Percentiles rank a stretch among this genome's conserved stretches.
Conservation (phyloP, 1,140 invertebrate species). For the Phocides pigmalion region DNA sequence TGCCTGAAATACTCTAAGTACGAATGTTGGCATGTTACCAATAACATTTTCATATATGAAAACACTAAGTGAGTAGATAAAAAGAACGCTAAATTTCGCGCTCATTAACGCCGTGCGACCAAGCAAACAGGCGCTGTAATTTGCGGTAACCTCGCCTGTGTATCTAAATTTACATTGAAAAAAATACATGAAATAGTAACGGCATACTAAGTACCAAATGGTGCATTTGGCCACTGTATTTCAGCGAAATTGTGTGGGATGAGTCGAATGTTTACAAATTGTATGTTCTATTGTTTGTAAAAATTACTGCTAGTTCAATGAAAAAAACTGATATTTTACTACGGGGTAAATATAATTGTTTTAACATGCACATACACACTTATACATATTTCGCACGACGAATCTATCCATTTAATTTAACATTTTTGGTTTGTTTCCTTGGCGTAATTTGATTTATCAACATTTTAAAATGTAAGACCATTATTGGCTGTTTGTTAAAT, state of each 20-base stretch:
- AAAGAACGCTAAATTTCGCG: conserved; percentile 2
- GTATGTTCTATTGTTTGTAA: neutral
- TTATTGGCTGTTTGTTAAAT: too few relatives aligned
- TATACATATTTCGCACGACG: too few relatives aligned
- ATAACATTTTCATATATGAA: conserved; percentile 1
- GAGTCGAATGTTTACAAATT: neutral
- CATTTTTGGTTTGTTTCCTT: too few relatives aligned
- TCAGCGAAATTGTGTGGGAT: neutral
- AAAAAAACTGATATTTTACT: too few relatives aligned
- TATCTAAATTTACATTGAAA: conserved; percentile 9
- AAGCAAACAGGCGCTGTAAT: conserved; percentile 12
- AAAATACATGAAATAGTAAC: neutral
- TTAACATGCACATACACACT: too few relatives aligned
- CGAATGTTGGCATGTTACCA: neutral
- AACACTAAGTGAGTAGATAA: conserved; percentile 3
- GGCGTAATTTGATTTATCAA: too few relatives aligned
- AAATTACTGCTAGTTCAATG: too few relatives aligned
- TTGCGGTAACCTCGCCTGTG: conserved; percentile 10
- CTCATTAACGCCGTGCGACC: conserved; percentile 13
- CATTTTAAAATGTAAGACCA: too few relatives aligned
- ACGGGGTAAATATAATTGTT: too few relatives aligned
- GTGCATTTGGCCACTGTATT: neutral
- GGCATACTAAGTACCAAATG: neutral
- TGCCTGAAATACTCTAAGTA: neutral
- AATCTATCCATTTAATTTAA: too few relatives aligned